Percentiles rank a stretch among this genome's conserved stretches.
These are phyloP conservation scores for Philaethria dido DNA, from an alignment of 2,888 invertebrate genomes.

Conservation along the genomic window DNA sequence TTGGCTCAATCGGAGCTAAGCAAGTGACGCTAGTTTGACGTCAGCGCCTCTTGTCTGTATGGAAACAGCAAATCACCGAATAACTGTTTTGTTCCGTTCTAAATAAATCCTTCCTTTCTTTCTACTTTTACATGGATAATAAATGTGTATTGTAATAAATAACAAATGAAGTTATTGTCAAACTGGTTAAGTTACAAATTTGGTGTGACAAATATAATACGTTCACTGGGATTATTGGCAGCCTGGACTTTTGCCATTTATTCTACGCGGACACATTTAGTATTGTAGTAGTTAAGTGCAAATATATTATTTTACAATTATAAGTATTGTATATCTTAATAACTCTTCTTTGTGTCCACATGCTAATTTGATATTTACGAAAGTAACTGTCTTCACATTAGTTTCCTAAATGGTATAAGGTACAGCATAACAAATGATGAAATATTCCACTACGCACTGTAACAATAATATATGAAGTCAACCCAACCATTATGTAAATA, in stretches of 20 bases:
- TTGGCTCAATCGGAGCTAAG: conserved; percentile 70
- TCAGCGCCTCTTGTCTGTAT: conserved; percentile 69
- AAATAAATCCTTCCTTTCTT: conserved; percentile 33
- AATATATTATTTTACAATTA: not conserved
- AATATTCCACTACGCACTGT: not conserved
- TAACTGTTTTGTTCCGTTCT: conserved; percentile 66
- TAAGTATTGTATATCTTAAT: not conserved
- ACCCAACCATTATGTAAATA: not conserved
- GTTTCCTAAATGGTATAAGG: not conserved
- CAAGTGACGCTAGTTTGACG: conserved; percentile 74
- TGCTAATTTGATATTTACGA: not conserved
- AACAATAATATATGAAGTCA: not conserved
- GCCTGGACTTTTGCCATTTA: too few relatives aligned
- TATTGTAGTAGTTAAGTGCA: too few relatives aligned
- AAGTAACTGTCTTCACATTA: conserved; percentile 9
- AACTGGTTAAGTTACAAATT: too few relatives aligned
- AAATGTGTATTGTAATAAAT: not conserved
- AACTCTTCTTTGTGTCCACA: not conserved
- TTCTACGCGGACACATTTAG: too few relatives aligned
- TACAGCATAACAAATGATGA: conserved; percentile 1
- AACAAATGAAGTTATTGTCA: too few relatives aligned
- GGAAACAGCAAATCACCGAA: conserved; percentile 56
- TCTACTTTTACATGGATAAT: not conserved
- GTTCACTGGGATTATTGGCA: too few relatives aligned
- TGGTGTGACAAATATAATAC: too few relatives aligned